A percentile compares a stretch with the other conserved stretches of the same genome.
phyloP scores from a whole-genome alignment of 1,140 invertebrate genomes.

The Microvelia longipes region DNA sequence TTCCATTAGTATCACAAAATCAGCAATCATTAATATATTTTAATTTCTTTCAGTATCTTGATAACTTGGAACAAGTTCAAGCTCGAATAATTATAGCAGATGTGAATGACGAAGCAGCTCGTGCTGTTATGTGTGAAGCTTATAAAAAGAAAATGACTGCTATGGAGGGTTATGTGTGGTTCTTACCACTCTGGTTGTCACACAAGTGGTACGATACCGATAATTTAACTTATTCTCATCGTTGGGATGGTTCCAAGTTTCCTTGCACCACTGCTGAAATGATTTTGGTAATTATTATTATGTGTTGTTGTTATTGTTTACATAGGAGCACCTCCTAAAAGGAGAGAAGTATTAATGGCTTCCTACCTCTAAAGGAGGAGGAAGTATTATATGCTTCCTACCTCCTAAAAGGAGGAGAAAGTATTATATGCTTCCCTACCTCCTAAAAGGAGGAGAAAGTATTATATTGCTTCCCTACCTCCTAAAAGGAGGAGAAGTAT shows the following conservation, averaged over 20 bases:
- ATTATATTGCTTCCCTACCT: too few relatives aligned
- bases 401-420: too few relatives aligned
- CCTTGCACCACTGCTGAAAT: constrained; percentile 47
- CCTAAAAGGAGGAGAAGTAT: too few relatives aligned
- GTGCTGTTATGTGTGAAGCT: constrained; percentile 59
- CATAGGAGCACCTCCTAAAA: too few relatives aligned
- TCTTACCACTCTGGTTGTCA: constrained; percentile 56
- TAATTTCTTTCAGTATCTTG: constrained; percentile 40
- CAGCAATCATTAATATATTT: too few relatives aligned
- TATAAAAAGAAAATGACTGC: constrained; percentile 47
- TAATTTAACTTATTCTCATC: constrained; percentile 36
- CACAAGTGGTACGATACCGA: constrained; percentile 39
- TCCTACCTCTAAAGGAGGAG: too few relatives aligned
- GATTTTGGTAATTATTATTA: constrained; percentile 31
- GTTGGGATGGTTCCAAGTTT: constrained; percentile 31
- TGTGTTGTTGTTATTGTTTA: not conserved
- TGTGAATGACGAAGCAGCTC: constrained; percentile 48
- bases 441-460: too few relatives aligned
- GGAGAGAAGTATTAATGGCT: too few relatives aligned
- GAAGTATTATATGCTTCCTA: too few relatives aligned
- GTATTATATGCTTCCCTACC: too few relatives aligned
- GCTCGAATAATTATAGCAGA: constrained; percentile 65
- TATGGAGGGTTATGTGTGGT: constrained; percentile 61
- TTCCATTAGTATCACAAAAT: too few relatives aligned
- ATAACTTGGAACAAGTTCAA: constrained; percentile 46